A percentile compares a stretch with the other conserved stretches of the same genome.
Conservation (phyloP, 1,140 invertebrate genomes). For the silkworm (Bombyx mori) region DNA sequence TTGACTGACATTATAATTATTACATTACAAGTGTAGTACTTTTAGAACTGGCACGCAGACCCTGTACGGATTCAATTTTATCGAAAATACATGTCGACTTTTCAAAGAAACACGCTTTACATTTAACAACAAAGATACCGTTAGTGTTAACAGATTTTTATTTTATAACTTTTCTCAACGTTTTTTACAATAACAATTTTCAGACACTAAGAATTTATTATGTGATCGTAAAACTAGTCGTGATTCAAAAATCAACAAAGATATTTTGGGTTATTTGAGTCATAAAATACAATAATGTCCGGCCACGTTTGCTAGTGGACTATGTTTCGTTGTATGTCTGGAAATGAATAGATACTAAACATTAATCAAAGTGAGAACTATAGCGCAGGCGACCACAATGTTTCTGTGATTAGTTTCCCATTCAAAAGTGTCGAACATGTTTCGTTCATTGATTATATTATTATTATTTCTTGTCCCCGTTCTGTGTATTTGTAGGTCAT, state of each 20-base stretch:
- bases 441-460: slow-evolving; percentile 9
- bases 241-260: too few species aligned
- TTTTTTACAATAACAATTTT: slow-evolving; percentile 1
- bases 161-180: neutral
- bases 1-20: slow-evolving; percentile 40
- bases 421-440: slow-evolving; percentile 11
- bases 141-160: neutral
- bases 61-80: too few species aligned
- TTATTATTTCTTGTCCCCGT: slow-evolving; percentile 25
- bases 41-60: slow-evolving; percentile 10
- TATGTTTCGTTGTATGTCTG: too few species aligned
- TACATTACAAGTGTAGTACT: slow-evolving; percentile 31
- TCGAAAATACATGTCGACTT: too few species aligned
- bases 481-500: slow-evolving; percentile 23
- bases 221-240: neutral
- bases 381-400: neutral
- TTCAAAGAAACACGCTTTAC: neutral
- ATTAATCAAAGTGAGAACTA: too few species aligned
- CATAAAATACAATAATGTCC: too few species aligned
- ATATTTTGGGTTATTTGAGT: too few species aligned
- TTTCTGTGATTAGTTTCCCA: slow-evolving; percentile 9
- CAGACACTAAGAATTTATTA: neutral
- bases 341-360: too few species aligned
- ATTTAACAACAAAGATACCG: slow-evolving; percentile 1
- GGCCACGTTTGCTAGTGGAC: too few species aligned